Base-by-base conservation (phyloP, 1,140 invertebrate species). In the Zaprionus tsacasi region DNA sequence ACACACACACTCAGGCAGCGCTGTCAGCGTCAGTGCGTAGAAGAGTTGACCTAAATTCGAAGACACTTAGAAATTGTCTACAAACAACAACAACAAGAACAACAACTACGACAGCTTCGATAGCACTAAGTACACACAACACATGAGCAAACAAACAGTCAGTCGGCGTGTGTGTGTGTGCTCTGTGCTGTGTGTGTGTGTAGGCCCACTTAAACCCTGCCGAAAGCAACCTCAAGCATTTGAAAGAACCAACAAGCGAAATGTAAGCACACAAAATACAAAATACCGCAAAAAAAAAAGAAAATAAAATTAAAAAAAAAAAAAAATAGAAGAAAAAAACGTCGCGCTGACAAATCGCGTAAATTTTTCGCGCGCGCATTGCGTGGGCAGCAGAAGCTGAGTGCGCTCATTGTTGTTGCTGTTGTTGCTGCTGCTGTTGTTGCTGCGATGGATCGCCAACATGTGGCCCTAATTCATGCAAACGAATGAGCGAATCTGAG, bases 41-140 rank as follows among this genome's bases (percentile, higher is more conserved):
- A 74, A 60, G 70, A 70, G 71, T 59, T 91, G 88, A 91, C 88
- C 88, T 61, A 91, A 91, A 91, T 91, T 91, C 76, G 60, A 76
- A 77, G 74, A 88, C 83, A 88, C 83, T 83, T 91, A 91, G 82
- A 91, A 87, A 91, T 88, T 91, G 82, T 88, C 82, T 91, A 78
- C 72, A 79, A 77, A 63, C 83, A 82, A 63, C 82, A 73, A 63
- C 65, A 77, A 65, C 71, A 74, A 67, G 50, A 60, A 81, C 81
- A 78, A 58, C 81, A 79, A 80, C 81, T 77, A 80, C 76, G 43
- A 76, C 74, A 66, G 63, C 74, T 80, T 88, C 77, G 80, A 87
- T 83, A 78, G 67, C 83, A 88, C 83, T 83, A 87, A 83, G 83
- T 87, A 88, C 80, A 88, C 80, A 87, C 80, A 79, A 82, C 69